Evolutionary conservation across 2,797 vertebrate genomes (phyloP).

Genomic region (Galago senegalensis): DNA sequence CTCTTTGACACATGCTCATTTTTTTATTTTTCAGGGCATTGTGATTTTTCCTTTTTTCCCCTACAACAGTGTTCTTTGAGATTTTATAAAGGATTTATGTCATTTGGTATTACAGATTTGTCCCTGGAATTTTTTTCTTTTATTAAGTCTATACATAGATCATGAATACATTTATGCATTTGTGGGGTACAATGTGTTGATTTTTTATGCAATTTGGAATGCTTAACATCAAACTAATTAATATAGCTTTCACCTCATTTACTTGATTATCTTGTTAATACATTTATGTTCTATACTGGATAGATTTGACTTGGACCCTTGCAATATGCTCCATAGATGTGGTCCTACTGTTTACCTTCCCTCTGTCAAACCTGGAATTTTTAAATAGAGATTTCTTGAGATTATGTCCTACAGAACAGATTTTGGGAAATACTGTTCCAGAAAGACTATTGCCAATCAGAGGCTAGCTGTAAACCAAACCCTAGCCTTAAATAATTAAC

Average conservation of each 20-base stretch:
- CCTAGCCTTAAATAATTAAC: not conserved
- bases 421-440: not conserved
- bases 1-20: not conserved
- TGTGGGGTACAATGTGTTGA: too few species aligned
- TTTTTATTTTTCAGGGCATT: not conserved
- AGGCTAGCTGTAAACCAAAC: not conserved
- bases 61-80: not conserved
- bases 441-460: not conserved
- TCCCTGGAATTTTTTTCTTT: not conserved
- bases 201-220: too few species aligned
- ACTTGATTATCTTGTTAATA: too few species aligned
- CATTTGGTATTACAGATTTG: not conserved
- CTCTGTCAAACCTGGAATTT: not conserved
- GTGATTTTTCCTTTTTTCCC: not conserved
- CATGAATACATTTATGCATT: too few species aligned
- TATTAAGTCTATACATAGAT: too few species aligned
- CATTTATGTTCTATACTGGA: too few species aligned
- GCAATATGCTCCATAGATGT: too few species aligned
- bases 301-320: too few species aligned
- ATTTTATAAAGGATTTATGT: not conserved
- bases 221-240: too few species aligned
- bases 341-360: too few species aligned
- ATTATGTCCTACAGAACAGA: not conserved
- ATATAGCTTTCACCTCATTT: too few species aligned
- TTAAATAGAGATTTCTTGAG: not conserved